phyloP scores from a whole-genome alignment of 2,113 vertebrate species.

The Gopherus flavomarginatus region DNA sequence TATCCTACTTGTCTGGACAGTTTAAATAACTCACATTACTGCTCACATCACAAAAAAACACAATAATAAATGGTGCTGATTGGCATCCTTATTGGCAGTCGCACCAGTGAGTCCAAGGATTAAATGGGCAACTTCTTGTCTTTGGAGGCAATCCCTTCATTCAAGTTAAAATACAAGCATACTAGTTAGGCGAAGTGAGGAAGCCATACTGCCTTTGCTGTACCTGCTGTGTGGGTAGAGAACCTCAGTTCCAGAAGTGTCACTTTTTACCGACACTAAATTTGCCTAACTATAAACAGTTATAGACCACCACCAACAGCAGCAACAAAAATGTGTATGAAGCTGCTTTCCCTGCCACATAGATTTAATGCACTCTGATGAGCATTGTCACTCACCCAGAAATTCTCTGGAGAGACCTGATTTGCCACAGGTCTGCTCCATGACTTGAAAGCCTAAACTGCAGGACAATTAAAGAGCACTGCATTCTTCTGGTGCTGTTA shows the following conservation, averaged over 20 bases:
- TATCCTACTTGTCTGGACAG: background rate
- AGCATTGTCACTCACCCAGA: background rate
- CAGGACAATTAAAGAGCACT: background rate
- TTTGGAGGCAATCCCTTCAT: background rate
- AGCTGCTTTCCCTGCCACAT: too few species aligned
- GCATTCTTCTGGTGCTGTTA: accelerated
- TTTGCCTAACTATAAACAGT: background rate
- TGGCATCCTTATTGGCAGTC: background rate
- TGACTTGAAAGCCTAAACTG: background rate
- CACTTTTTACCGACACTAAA: background rate
- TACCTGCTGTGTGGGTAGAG: background rate
- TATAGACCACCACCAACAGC: background rate
- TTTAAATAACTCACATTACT: background rate
- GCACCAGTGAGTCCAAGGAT: background rate
- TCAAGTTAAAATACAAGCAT: background rate
- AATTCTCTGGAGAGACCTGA: background rate
- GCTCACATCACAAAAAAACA: background rate
- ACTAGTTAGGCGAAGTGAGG: background rate
- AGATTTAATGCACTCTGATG: background rate
- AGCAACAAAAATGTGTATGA: background rate
- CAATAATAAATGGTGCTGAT: background rate
- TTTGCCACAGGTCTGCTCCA: background rate
- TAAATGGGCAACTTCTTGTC: background rate
- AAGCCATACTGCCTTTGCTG: background rate
- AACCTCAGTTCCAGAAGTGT: background rate